phyloP scores from a whole-genome alignment of 2,797 vertebrate genomes.

The Mycteria americana region DNA sequence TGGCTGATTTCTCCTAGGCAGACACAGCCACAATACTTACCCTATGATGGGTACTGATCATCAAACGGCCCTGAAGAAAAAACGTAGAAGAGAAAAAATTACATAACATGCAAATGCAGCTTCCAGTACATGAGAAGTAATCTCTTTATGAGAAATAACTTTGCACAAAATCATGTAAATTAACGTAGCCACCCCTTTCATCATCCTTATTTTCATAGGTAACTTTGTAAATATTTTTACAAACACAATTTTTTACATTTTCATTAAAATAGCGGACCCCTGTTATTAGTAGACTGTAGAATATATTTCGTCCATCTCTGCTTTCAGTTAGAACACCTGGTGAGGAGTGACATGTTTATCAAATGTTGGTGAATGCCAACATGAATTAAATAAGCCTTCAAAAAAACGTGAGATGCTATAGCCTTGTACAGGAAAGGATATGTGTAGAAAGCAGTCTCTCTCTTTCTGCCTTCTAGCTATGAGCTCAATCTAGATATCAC shows the following conservation, averaged over 20 bases:
- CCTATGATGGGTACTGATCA: background rate
- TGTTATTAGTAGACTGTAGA: constrained; percentile 22
- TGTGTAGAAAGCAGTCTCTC: constrained; percentile 49
- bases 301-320: constrained; percentile 27
- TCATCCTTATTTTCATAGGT: constrained; percentile 46
- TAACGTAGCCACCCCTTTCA: constrained; percentile 26
- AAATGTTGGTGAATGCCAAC: constrained; percentile 73
- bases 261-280: constrained; percentile 21
- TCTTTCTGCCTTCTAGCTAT: constrained; percentile 58
- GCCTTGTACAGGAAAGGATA: constrained; percentile 23
- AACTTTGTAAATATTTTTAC: constrained; percentile 41
- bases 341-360: constrained; percentile 74
- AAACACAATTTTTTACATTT: constrained; percentile 9
- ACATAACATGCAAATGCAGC: constrained; percentile 7
- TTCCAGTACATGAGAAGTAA: background rate
- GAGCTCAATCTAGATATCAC: constrained; percentile 49
- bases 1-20: constrained; percentile 37
- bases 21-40: constrained; percentile 10
- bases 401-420: constrained; percentile 60
- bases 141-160: background rate
- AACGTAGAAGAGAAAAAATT: background rate
- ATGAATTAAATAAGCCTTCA: constrained; percentile 74
- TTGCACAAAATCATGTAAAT: constrained; percentile 14
- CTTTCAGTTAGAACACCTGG: constrained; percentile 70
- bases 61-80: constrained; percentile 7